phyloP scores from a whole-genome alignment of 2,888 invertebrate genomes.

The Melinopterus prodromus region DNA sequence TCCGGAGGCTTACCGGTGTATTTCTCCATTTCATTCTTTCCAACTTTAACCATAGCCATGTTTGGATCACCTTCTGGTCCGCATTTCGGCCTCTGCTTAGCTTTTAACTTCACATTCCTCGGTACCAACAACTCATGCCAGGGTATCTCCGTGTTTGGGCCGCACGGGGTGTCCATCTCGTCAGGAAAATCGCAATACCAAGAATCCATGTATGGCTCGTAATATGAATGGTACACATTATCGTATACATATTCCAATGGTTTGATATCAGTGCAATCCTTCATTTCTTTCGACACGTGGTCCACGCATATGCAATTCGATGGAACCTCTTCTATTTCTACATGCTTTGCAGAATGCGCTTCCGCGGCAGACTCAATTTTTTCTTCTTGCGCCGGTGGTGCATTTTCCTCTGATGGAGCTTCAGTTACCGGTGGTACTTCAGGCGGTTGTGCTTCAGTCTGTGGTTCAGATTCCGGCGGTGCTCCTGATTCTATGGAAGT shows the following conservation, averaged over 20 bases:
- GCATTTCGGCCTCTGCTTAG: background rate
- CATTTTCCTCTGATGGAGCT: constrained; percentile 29
- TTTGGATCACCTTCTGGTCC: background rate
- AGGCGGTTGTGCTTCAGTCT: background rate
- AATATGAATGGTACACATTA: constrained; percentile 35
- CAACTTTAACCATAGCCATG: constrained; percentile 10
- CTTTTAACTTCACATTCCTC: constrained; percentile 31
- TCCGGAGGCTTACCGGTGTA: background rate
- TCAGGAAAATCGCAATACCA: constrained; percentile 40
- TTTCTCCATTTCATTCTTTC: constrained; percentile 9
- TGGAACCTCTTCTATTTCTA: background rate
- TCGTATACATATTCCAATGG: constrained; percentile 38
- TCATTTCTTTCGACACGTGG: constrained; percentile 5
- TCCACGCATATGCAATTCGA: background rate
- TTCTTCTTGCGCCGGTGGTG: constrained; percentile 10
- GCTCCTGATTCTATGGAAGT: background rate
- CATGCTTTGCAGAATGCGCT: background rate
- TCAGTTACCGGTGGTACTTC: constrained; percentile 22
- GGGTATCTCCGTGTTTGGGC: constrained; percentile 35
- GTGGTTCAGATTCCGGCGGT: background rate
- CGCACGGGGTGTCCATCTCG: constrained; percentile 33
- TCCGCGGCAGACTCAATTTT: background rate
- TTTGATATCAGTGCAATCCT: background rate
- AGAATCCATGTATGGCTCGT: constrained; percentile 47
- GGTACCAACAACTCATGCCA: constrained; percentile 34